Evolutionary conservation across 2,888 invertebrate genomes (phyloP).

Genomic region (Standfussiana lucernea): DNA sequence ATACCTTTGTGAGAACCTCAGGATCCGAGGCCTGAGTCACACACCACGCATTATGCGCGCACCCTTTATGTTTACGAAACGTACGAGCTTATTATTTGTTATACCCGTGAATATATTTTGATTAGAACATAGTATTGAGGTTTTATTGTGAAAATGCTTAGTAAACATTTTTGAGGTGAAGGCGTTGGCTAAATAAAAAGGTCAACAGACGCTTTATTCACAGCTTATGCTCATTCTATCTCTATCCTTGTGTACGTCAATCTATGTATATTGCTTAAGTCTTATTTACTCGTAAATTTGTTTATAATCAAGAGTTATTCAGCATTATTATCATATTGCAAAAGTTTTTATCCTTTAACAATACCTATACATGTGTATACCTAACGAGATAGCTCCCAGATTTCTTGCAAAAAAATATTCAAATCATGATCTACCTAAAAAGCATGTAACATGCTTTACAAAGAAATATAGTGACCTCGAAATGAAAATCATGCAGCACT

Average conservation of each 20-base stretch:
- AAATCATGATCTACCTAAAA: constrained; percentile 80
- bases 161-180: constrained; percentile 75
- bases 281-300: constrained; percentile 67
- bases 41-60: constrained; percentile 77
- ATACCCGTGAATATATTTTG: constrained; percentile 72
- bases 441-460: constrained; percentile 85
- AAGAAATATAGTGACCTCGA: constrained; percentile 87
- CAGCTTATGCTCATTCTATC: constrained; percentile 74
- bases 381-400: constrained; percentile 30
- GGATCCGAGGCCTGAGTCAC: constrained; percentile 80
- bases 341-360: constrained; percentile 36
- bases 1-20: constrained; percentile 87
- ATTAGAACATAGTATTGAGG: constrained; percentile 73
- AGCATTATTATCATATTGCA: constrained; percentile 52
- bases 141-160: constrained; percentile 73
- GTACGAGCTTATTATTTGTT: constrained; percentile 60
- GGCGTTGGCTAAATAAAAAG: constrained; percentile 72
- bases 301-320: constrained; percentile 77
- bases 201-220: constrained; percentile 73
- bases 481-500: constrained; percentile 88
- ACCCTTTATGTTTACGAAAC: constrained; percentile 79
- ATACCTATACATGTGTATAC: not conserved
- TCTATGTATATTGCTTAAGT: constrained; percentile 70
- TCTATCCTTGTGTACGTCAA: constrained; percentile 77
- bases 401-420: constrained; percentile 74